Conservation (phyloP, 2,113 vertebrate species). For the Rhodinocichla rosea region DNA sequence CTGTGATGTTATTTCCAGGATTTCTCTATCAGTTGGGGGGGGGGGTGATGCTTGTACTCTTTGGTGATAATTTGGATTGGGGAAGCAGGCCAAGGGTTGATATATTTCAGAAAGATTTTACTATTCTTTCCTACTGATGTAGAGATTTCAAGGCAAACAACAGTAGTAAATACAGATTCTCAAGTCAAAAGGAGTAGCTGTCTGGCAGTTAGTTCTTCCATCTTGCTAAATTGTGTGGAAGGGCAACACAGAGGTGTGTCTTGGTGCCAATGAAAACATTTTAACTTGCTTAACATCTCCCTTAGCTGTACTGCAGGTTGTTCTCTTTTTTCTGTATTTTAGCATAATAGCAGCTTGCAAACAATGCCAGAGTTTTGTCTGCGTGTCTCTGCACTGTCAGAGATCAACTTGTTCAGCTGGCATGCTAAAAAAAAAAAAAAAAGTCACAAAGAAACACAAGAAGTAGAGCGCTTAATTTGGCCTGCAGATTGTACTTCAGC, state of each 20-base stretch:
- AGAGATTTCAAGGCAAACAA: neutral
- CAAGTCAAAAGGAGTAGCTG: neutral
- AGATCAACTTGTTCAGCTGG: neutral
- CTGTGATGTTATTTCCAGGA: neutral
- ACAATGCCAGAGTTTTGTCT: neutral
- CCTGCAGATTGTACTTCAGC: neutral
- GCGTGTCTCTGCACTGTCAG: neutral
- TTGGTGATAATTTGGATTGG: neutral
- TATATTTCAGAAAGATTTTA: neutral
- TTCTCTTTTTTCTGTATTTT: neutral
- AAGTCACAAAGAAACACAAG: neutral
- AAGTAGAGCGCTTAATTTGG: neutral
- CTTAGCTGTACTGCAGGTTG: neutral
- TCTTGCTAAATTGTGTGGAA: neutral
- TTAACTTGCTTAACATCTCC: neutral
- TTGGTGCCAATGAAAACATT: neutral
- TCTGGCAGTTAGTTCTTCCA: neutral
- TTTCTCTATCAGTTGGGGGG: neutral
- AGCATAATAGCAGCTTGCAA: neutral
- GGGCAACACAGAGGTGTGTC: neutral
- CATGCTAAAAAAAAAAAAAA: neutral
- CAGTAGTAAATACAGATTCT: neutral
- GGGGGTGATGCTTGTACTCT: neutral
- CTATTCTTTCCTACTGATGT: neutral
- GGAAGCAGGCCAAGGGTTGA: neutral